Percentiles rank a stretch among this genome's conserved stretches.
Conservation (phyloP, 1,140 invertebrate genomes). For the Eulimnadia texana region DNA sequence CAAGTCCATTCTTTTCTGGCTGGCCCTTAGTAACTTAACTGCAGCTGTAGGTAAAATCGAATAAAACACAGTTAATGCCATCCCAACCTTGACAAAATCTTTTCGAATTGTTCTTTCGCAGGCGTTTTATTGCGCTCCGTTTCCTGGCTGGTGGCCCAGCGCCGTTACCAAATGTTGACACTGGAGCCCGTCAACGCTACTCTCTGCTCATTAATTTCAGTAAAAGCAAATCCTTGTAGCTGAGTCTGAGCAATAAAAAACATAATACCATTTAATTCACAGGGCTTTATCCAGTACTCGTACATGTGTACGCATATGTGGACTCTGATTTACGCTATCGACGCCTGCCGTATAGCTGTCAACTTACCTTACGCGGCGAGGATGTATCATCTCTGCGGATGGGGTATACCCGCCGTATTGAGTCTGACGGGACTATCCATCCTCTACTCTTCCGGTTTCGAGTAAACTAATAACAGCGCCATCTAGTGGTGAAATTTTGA, state of each 20-base stretch:
- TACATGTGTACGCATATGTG: constrained; percentile 69
- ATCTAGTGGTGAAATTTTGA: too few species aligned
- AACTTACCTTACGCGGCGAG: constrained; percentile 38
- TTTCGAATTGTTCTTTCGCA: not conserved
- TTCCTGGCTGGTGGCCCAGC: constrained; percentile 1
- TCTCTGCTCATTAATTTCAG: constrained; percentile 2
- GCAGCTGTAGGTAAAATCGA: constrained; percentile 47
- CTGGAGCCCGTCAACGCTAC: not conserved
- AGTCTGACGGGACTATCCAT: constrained; percentile 50
- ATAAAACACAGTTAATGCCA: not conserved
- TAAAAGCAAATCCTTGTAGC: constrained; percentile 9
- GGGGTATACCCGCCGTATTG: constrained; percentile 50
- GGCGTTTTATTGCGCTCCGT: not conserved
- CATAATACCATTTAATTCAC: constrained; percentile 23
- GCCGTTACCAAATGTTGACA: not conserved
- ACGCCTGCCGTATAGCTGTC: constrained; percentile 49
- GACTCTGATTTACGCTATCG: constrained; percentile 66
- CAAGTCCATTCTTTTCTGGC: constrained; percentile 54
- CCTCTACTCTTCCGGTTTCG: constrained; percentile 56
- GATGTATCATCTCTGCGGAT: constrained; percentile 50
- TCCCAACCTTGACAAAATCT: constrained; percentile 1
- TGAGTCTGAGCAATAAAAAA: not conserved
- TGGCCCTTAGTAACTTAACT: constrained; percentile 57
- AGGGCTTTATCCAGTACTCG: constrained; percentile 73
- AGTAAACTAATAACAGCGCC: constrained; percentile 35